These are phyloP conservation scores for Epinotia demarniana DNA, from an alignment of 2,888 invertebrate species.

Conservation along the genomic window DNA sequence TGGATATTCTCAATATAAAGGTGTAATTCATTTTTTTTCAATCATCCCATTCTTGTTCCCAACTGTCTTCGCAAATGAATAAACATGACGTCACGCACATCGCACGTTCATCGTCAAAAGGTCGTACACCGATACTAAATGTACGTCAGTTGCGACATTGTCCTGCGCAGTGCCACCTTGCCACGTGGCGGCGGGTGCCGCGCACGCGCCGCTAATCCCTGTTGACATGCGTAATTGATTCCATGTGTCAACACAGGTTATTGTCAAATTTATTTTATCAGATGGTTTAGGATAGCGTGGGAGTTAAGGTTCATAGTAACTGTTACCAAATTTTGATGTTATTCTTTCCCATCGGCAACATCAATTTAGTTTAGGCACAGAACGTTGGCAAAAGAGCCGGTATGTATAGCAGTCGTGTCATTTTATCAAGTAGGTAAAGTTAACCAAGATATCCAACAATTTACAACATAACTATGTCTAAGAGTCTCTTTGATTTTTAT, in stretches of 20 bases:
- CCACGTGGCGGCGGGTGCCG: slow-evolving; percentile 49
- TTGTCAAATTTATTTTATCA: slow-evolving; percentile 22
- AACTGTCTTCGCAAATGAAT: slow-evolving; percentile 16
- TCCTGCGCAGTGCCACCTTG: background rate
- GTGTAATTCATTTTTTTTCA: background rate
- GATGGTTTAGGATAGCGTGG: slow-evolving; percentile 8
- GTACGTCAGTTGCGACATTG: background rate
- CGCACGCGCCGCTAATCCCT: slow-evolving; percentile 50
- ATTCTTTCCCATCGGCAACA: background rate
- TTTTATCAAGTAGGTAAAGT: no score
- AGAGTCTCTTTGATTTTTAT: no score
- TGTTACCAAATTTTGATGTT: background rate
- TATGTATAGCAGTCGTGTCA: no score
- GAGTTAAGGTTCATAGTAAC: background rate
- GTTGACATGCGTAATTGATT: slow-evolving; percentile 41
- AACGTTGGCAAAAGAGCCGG: background rate
- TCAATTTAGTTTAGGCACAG: background rate
- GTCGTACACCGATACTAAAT: background rate
- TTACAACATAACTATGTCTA: no score
- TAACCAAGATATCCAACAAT: no score
- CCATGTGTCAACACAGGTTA: slow-evolving; percentile 22
- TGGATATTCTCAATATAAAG: background rate
- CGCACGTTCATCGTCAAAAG: background rate
- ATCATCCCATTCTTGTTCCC: background rate
- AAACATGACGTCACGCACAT: slow-evolving; percentile 21